Evolutionary conservation across 2,797 vertebrate genomes (phyloP).

Genomic region (Carduelis carduelis): DNA sequence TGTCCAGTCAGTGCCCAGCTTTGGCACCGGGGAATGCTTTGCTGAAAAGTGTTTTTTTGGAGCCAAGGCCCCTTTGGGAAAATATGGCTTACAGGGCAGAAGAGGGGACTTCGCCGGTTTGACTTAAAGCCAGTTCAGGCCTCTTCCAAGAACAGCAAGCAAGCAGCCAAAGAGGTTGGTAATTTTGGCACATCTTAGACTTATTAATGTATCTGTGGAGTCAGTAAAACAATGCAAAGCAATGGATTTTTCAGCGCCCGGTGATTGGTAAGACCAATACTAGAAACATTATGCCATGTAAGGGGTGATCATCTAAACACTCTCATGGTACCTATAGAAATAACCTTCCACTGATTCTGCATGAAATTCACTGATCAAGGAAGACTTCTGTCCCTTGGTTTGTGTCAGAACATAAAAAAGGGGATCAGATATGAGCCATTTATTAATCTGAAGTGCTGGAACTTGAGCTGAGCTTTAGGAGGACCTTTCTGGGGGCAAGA

Average conservation of each 20-base stretch:
- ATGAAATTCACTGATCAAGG: neutral
- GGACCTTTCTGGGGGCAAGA: neutral
- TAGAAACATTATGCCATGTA: accelerated
- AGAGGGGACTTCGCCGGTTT: neutral
- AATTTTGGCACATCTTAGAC: neutral
- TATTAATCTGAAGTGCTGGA: neutral
- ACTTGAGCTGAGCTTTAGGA: neutral
- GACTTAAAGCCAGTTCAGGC: neutral
- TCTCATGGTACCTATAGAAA: neutral
- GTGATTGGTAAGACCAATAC: neutral
- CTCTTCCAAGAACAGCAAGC: neutral
- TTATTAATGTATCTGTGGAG: neutral
- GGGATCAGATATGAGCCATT: neutral
- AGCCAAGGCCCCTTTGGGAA: neutral
- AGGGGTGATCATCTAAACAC: neutral
- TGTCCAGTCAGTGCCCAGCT: neutral
- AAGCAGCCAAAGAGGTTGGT: accelerated
- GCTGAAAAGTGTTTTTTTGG: neutral
- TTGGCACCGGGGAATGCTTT: neutral
- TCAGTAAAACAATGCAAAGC: neutral
- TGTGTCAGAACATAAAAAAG: neutral
- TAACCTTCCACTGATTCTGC: neutral
- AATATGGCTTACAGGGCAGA: neutral
- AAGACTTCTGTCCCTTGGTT: neutral
- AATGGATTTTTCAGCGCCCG: neutral